phyloP scores from a whole-genome alignment of 2,888 invertebrate genomes.

The Pheosia gnoma region DNA sequence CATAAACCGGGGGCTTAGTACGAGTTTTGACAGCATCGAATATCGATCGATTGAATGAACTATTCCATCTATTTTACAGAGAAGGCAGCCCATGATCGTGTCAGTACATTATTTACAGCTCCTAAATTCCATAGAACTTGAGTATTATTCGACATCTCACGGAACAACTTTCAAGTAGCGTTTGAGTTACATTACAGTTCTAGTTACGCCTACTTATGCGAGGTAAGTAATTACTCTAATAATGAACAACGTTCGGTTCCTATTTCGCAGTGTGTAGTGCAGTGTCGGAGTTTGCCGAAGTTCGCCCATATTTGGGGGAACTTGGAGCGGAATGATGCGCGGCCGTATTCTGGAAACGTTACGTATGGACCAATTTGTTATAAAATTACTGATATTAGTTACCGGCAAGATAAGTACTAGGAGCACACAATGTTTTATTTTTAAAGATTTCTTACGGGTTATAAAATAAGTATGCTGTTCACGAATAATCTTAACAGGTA shows the following conservation, averaged over 20 bases:
- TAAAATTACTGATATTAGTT: conserved; percentile 33
- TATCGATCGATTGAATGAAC: no score
- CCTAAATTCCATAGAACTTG: neutral
- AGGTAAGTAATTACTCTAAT: conserved; percentile 36
- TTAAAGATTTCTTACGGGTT: no score
- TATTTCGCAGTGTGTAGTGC: conserved; percentile 33
- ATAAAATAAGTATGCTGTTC: no score
- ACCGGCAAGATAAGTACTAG: no score
- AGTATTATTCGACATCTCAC: neutral
- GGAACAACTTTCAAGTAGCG: neutral
- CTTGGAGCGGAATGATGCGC: conserved; percentile 38
- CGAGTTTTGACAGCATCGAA: no score
- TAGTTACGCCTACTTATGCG: conserved; percentile 10
- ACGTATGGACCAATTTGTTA: conserved; percentile 26
- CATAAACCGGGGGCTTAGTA: no score
- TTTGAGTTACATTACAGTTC: neutral
- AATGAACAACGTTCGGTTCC: conserved; percentile 36
- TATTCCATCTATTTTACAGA: no score
- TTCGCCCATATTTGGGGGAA: conserved; percentile 44
- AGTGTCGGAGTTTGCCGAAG: conserved; percentile 35
- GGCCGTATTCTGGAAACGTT: conserved; percentile 24
- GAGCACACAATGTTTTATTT: no score
- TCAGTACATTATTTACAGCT: no score
- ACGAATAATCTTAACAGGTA: no score
- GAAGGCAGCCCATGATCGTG: no score